Conservation (phyloP, 2,797 vertebrate species). For the Bovichtus variegatus region DNA sequence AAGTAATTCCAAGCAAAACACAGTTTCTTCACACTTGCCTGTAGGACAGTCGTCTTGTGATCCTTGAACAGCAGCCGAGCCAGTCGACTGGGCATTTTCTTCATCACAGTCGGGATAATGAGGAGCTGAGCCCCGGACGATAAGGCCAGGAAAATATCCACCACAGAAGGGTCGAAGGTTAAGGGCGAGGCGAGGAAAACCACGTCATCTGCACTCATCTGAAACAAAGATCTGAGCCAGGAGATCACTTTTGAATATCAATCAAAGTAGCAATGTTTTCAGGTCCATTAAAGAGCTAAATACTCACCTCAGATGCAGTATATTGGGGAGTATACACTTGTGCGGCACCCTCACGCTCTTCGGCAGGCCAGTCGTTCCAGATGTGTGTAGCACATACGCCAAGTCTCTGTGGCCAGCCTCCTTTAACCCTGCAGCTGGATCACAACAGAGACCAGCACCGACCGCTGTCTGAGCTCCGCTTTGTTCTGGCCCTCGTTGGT, state of each 20-base stretch:
- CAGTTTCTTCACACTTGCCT: conserved; percentile 80
- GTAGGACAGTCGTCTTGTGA: conserved; percentile 90
- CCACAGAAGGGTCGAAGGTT: conserved; percentile 96
- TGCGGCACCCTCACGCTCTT: conserved; percentile 95
- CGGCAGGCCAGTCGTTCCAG: conserved; percentile 94
- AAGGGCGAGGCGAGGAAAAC: conserved; percentile 94
- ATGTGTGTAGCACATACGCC: conserved; percentile 95
- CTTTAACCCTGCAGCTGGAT: conserved; percentile 36
- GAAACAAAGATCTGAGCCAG: conserved; percentile 88
- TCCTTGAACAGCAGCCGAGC: conserved; percentile 86
- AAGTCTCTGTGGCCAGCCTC: conserved; percentile 65
- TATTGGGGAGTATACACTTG: conserved; percentile 92
- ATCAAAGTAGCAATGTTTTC: neutral
- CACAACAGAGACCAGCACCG: neutral
- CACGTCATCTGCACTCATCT: conserved; percentile 87
- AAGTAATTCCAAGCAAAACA: rapidly evolving
- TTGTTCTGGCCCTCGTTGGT: neutral
- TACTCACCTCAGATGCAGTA: conserved; percentile 89
- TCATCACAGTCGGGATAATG: conserved; percentile 87
- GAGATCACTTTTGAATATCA: neutral
- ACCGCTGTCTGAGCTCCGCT: neutral
- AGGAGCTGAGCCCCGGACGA: conserved; percentile 92
- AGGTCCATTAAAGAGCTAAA: neutral
- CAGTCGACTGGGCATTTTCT: conserved; percentile 88
- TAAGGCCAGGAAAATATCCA: conserved; percentile 94